phyloP scores from a whole-genome alignment of 2,797 vertebrate genomes.

The Falco berigora region DNA sequence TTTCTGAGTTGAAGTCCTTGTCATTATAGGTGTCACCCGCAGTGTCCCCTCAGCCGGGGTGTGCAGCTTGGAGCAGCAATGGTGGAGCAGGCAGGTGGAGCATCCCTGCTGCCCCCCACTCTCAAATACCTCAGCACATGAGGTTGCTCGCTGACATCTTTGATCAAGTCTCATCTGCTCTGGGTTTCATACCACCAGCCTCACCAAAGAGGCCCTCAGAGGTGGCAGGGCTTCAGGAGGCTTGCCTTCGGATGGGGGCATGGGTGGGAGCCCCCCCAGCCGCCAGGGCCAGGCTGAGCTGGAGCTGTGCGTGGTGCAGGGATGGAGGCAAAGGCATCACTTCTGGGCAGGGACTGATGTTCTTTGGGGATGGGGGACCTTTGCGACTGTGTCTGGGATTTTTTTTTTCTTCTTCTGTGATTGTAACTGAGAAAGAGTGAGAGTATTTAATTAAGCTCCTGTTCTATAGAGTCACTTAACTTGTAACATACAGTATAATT shows the following conservation, averaged over 20 bases:
- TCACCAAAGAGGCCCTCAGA: neutral
- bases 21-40: neutral
- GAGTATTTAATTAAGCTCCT: neutral
- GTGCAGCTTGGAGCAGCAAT: neutral
- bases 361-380: no score
- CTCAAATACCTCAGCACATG: neutral
- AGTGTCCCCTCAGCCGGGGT: neutral
- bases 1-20: neutral
- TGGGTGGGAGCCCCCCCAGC: neutral
- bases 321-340: rapidly evolving
- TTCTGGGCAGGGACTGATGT: neutral
- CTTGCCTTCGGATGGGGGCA: neutral
- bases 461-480: neutral
- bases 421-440: neutral
- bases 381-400: neutral
- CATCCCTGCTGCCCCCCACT: neutral
- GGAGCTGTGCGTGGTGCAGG: neutral
- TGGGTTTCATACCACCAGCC: neutral
- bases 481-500: neutral
- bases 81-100: neutral
- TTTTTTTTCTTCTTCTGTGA: neutral
- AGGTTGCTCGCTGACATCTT: neutral
- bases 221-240: neutral
- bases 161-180: neutral
- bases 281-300: rapidly evolving